Evolutionary conservation across 2,888 invertebrate genomes (phyloP), one percentile per base, ranked within the genome.

Genomic region (Lasius fuliginosus): DNA sequence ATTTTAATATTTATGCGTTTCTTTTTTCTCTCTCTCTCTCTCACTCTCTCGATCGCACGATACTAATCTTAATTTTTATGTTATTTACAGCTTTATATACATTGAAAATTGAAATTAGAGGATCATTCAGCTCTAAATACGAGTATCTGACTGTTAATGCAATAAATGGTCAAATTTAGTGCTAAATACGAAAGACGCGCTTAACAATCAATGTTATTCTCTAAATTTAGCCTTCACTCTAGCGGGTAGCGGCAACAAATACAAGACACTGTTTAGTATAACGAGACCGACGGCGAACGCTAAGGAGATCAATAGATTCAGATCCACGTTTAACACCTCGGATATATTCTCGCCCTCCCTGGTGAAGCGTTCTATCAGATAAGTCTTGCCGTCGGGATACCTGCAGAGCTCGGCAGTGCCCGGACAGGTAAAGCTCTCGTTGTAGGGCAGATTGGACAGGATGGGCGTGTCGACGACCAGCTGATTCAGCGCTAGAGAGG

Each of bases 161-260:
- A 65, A 64, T 4, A n/a, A 23, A 23, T 23, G 23, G 23, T 23
- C 23, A 23, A 23, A 23, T 23, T 23, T 23, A n/a, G n/a, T n/a
- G n/a, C n/a, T n/a, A 23, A 23, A 23, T 23, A 23, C 23, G 0
- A 23, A 23, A 23, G 23, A 23, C 23, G 23, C 23, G 23, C 23
- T 23, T 23, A 23, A 23, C 23, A 23, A 23, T 23, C n/a, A n/a
- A 67, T 58, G 56, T 95, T 94, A 97, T 93, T 98, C 98, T 93
- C 98, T 96, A 95, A 98, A 99, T 95, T 99, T 99, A 86, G 97
- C 97, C 92, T 98, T 98, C 18, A 98, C 96, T 93, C 97, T 98
- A 49, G 97, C 97, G 0, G 98, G 98, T 90, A 98, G 95, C 0
- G 98, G 98, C 90, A 98, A 96, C 65, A 98, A 95, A 95, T 98